Base-by-base conservation (phyloP, 2,797 vertebrate genomes). In the Meriones psammophilus region DNA sequence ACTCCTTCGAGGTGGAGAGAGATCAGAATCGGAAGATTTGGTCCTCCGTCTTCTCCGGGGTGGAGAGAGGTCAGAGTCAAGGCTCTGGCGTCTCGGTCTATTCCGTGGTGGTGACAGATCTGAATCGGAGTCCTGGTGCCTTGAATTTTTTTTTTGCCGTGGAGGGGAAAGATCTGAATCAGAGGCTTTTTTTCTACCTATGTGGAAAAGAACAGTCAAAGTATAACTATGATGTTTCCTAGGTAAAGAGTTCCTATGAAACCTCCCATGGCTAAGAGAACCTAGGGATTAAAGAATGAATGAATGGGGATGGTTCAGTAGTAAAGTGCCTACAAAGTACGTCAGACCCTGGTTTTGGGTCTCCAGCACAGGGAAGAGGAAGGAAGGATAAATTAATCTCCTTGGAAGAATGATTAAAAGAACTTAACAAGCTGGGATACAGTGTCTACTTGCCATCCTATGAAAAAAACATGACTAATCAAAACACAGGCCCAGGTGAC, bases 1-100 rank as follows among this genome's bases (percentile, higher is more conserved):
- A 73, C 97, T 89, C 83, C 97, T 98, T 92, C 99, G 98, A 1
- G 98, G 99, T 36, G 99, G 99, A n/a, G 99, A 99, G 0, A 99
- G 98, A 73, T 97, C 98, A 0, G 97, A 98, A 94, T 98, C 99
- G 6, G 98, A 98, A 87, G 97, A 97, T 0, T 0, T 76, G 64
- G 88, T 88, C 62, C 26, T 96, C 9, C n/a, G 94, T 26, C 9
- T 92, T 92, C 97, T 98, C 42, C 98, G 98, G 62, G 98, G 98
- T 28, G 99, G 98, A 26, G 98, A 99, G 13, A 98, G 93, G 96
- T 99, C 98, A 0, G 99, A 98, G 86, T 98, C 98, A 28, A 98
- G 98, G 50, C 28, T 92, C 0, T 0, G 88, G 46, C 0, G 66
- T 56, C 58, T 79, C 1, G 5, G 68, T 6, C 3, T 39, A 42